phyloP scores from a whole-genome alignment of 2,888 invertebrate species.

The Phasia obesa region DNA sequence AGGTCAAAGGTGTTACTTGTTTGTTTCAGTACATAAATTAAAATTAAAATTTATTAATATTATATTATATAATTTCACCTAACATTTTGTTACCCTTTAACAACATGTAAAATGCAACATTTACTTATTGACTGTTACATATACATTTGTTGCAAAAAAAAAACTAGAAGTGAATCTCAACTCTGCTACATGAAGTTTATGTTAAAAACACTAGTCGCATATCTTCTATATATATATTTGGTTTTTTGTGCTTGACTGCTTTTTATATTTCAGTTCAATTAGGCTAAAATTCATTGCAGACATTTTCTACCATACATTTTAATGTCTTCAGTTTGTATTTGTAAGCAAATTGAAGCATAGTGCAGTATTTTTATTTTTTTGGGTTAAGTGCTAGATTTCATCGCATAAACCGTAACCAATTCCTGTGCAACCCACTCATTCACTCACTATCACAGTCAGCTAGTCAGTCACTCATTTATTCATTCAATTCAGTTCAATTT shows the following conservation, averaged over 20 bases:
- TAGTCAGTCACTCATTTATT: constrained; percentile 28
- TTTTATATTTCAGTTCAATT: constrained; percentile 66
- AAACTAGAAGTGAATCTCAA: constrained; percentile 19
- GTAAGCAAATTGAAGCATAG: constrained; percentile 10
- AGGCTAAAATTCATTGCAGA: constrained; percentile 64
- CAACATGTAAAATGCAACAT: constrained; percentile 26
- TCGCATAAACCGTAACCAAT: constrained; percentile 63
- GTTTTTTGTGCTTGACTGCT: constrained; percentile 60
- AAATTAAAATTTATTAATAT: no score
- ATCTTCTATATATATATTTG: constrained; percentile 31
- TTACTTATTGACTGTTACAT: constrained; percentile 2
- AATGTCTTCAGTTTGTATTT: constrained; percentile 35
- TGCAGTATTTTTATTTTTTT: constrained; percentile 30
- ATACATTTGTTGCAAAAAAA: constrained; percentile 12
- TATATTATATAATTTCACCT: not conserved
- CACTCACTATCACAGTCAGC: constrained; percentile 6
- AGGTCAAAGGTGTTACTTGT: no score
- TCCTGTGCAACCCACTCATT: constrained; percentile 54
- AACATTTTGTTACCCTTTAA: not conserved
- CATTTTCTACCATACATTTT: constrained; percentile 30
- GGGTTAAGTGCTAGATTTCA: constrained; percentile 65
- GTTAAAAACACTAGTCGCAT: constrained; percentile 27
- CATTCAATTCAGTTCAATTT: constrained; percentile 60
- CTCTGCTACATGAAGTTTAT: constrained; percentile 30
- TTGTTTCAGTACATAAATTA: no score